phyloP scores from a whole-genome alignment of 2,888 invertebrate species.

The Aleiodes leptofemur region DNA sequence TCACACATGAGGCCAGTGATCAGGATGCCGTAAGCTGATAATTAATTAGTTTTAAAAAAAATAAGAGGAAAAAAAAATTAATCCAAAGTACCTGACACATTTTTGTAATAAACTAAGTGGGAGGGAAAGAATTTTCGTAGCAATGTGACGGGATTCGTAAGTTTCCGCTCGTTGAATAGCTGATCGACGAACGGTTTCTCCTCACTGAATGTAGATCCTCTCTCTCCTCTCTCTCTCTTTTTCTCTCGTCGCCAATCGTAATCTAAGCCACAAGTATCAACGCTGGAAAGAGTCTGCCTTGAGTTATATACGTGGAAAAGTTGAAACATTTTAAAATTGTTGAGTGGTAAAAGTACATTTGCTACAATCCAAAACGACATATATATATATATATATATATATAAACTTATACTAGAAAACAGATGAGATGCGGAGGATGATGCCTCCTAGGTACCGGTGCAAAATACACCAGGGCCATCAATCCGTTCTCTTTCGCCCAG shows the following conservation, averaged over 20 bases:
- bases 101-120: background rate
- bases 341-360: no score
- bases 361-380: background rate
- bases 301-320: background rate
- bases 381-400: background rate
- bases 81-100: background rate
- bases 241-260: conserved; percentile 32
- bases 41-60: conserved; percentile 33
- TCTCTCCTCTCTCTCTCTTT: no score
- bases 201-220: background rate
- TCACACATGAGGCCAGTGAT: conserved; percentile 85
- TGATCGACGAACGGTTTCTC: conserved; percentile 59
- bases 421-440: conserved; percentile 33
- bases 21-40: conserved; percentile 82
- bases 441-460: conserved; percentile 20
- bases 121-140: conserved; percentile 32
- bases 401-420: background rate
- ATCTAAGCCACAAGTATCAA: conserved; percentile 20
- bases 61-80: background rate
- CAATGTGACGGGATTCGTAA: conserved; percentile 36
- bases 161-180: conserved; percentile 52
- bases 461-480: conserved; percentile 21
- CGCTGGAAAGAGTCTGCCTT: conserved; percentile 42
- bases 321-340: no score
- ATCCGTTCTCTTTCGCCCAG: conserved; percentile 22